These are phyloP conservation scores for Eurosta solidaginis DNA, from an alignment of 1,140 invertebrate species.

Conservation along the genomic window DNA sequence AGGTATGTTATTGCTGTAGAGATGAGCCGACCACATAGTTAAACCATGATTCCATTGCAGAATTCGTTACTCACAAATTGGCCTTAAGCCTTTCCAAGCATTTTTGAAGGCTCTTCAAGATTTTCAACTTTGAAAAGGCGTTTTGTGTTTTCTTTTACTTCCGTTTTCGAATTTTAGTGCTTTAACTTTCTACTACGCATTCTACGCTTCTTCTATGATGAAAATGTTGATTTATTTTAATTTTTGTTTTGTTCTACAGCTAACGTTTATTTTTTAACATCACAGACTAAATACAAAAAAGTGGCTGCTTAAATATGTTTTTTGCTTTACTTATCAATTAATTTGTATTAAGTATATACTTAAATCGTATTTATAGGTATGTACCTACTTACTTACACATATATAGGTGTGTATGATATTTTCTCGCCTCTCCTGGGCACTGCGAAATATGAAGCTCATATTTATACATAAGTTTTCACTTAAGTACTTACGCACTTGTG, in stretches of 20 bases:
- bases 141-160: background rate
- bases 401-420: no score
- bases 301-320: background rate
- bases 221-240: background rate
- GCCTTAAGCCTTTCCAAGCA: background rate
- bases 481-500: no score
- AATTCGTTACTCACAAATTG: background rate
- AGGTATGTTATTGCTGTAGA: no score
- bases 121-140: background rate
- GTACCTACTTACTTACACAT: no score
- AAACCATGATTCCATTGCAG: no score
- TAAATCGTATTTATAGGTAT: no score
- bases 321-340: background rate
- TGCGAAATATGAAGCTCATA: no score
- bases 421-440: no score
- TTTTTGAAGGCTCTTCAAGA: background rate
- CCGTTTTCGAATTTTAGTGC: background rate
- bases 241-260: background rate
- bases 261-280: conserved; percentile 16
- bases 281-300: conserved; percentile 28
- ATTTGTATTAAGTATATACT: no score
- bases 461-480: no score
- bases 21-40: no score
- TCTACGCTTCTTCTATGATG: background rate
- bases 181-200: background rate